Conservation (phyloP, 2,113 vertebrate genomes). For the Hiodon alosoides region DNA sequence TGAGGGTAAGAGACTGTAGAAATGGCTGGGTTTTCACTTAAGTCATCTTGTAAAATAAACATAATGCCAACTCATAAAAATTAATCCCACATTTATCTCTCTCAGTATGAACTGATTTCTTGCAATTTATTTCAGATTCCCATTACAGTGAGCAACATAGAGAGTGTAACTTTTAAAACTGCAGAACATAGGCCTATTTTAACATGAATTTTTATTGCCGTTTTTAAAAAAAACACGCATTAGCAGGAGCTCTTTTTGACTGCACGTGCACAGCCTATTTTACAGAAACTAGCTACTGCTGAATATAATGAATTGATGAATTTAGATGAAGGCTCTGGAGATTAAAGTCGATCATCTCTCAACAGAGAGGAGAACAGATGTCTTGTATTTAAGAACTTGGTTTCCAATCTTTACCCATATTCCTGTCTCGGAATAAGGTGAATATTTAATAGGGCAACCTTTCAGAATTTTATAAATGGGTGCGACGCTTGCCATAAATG, state of each 20-base stretch:
- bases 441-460: constrained; percentile 31
- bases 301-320: background rate
- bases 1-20: background rate
- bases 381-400: constrained; percentile 23
- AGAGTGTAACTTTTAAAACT: background rate
- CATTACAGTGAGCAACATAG: background rate
- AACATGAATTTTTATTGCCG: constrained; percentile 1
- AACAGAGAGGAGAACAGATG: constrained; percentile 20
- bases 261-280: constrained; percentile 1
- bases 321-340: constrained; percentile 1
- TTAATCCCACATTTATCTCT: too few relatives aligned
- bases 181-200: background rate
- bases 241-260: background rate
- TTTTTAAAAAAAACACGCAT: background rate
- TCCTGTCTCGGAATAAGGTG: constrained; percentile 22
- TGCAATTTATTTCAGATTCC: too few relatives aligned
- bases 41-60: background rate
- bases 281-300: constrained; percentile 3
- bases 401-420: constrained; percentile 23
- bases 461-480: constrained; percentile 26
- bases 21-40: background rate
- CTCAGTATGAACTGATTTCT: too few relatives aligned
- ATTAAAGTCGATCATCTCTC: constrained; percentile 24
- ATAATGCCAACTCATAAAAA: too few relatives aligned
- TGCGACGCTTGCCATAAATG: constrained; percentile 17